Base-by-base conservation (phyloP, 1,140 invertebrate genomes). In the Ceratosolen solmsi region DNA sequence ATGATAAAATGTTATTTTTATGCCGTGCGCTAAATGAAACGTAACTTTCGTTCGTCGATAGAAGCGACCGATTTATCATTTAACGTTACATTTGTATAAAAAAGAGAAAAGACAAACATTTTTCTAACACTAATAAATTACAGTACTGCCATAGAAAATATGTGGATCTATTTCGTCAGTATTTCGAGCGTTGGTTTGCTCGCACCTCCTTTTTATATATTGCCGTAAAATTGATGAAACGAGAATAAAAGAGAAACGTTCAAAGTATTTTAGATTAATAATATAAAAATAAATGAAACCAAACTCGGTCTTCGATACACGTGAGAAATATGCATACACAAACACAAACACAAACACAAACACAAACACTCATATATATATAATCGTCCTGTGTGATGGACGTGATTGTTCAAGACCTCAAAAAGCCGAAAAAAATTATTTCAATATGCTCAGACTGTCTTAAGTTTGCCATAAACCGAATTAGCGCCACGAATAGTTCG, bases 361-460 rank as follows among this genome's bases (percentile, higher is more conserved):
- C 83, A 82, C 73, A 83, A 78, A 83, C 78, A 85, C 82, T 63
- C 77, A 84, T 79, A 84, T 82, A 33, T 46, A 27, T 17, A 80
- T 25, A 41, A n/a, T 58, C 20, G 56, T 73, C 27, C 70, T 5
- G 15, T 5, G 25, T 30, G 56, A 22, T 30, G 58, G 49, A 70
- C 36, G 36, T 51, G 13, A 51, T 76, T 13, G 36, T 70, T 30
- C 51, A 5, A 51, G n/a, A 70, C 5, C 54, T 72, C 70, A 54
- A 73, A 71, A 60, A 71, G 11, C 25, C 70, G 79, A 78, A 33
- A 76, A 82, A 73, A 46, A 63, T 68, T 17, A 56, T 74, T 87
- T 89, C 87, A 82, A 84, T 86, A 90, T 90, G 86, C 86, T 89
- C 87, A 90, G 87, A 89, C 87, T 90, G 86, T 86, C 86, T 88